These are phyloP conservation scores for Stylophora pistillata DNA, from an alignment of 64 coral and sea anemone genomes.

Conservation along the genomic window DNA sequence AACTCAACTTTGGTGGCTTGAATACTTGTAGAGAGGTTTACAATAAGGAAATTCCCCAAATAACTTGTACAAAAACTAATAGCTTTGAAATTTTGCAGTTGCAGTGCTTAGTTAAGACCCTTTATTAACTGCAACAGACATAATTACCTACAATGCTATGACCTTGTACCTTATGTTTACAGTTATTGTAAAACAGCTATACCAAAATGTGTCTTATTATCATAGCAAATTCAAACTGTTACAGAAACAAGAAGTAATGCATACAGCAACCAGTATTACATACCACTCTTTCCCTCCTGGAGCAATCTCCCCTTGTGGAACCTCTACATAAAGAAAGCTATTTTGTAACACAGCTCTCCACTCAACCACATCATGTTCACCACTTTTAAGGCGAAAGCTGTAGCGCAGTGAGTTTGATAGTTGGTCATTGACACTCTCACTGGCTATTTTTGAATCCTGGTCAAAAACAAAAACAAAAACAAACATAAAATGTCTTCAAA, in stretches of 20 bases:
- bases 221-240: no score
- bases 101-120: no score
- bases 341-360: slow-evolving; percentile 69
- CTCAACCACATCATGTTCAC: slow-evolving; percentile 71
- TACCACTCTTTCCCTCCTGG: slow-evolving; percentile 90
- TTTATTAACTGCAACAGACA: no score
- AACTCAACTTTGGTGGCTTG: no score
- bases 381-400: slow-evolving; percentile 82
- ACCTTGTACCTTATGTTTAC: no score
- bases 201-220: no score
- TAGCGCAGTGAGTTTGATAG: slow-evolving; percentile 31
- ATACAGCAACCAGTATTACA: background rate
- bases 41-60: no score
- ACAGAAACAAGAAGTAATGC: background rate
- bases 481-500: background rate
- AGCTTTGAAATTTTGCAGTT: no score
- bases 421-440: slow-evolving; percentile 32
- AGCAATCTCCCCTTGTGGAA: slow-evolving; percentile 73
- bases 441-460: slow-evolving; percentile 36
- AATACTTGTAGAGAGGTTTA: no score
- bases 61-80: no score
- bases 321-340: slow-evolving; percentile 70
- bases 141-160: no score
- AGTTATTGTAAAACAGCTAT: background rate
- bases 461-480: background rate